Evolutionary conservation across 2,888 invertebrate genomes (phyloP), one percentile per base, ranked within the genome.

Genomic region (Fabriciana adippe): DNA sequence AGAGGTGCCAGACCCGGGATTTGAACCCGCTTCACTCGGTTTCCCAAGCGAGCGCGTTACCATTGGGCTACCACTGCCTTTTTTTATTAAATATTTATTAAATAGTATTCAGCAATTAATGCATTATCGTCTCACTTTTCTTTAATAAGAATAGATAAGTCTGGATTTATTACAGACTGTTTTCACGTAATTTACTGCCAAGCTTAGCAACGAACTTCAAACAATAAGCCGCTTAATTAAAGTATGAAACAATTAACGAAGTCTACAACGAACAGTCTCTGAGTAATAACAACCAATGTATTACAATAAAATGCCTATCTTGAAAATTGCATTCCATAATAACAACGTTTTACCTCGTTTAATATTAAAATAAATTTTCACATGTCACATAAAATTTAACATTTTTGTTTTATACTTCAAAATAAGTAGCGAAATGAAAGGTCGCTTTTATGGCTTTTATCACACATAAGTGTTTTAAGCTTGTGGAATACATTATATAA

Each of bases 161-260:
- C 50, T 6, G 14, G 15, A 50, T 16, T 15, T 16, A 16, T 16
- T 51, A 50, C 14, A 51, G 50, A 16, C 50, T 16, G 16, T 50
- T 50, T 50, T 11, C 16, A 50, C 15, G 16, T 16, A 50, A 50
- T 50, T 50, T 50, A 16, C 50, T 6, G 50, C 50, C 50, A 50
- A 50, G 50, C 16, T 50, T 50, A 50, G n/a, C n/a, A 50, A 50
- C 50, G n/a, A n/a, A 18, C 6, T 16, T 31, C 11, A n/a, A 26
- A 60, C 50, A 16, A 50, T 60, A 50, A 50, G 60, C 60, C 35
- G 60, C 50, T 60, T 60, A 60, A 60, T 60, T 50, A 60, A 50
- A 60, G 15, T 31, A 26, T n/a, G 31, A 15, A 50, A 60, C 5
- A 11, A 31, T 50, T 60, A 60, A 60, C 48, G 26, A 60, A 16